Conservation (phyloP, 2,797 vertebrate genomes). For the Fistularia commersonii region DNA sequence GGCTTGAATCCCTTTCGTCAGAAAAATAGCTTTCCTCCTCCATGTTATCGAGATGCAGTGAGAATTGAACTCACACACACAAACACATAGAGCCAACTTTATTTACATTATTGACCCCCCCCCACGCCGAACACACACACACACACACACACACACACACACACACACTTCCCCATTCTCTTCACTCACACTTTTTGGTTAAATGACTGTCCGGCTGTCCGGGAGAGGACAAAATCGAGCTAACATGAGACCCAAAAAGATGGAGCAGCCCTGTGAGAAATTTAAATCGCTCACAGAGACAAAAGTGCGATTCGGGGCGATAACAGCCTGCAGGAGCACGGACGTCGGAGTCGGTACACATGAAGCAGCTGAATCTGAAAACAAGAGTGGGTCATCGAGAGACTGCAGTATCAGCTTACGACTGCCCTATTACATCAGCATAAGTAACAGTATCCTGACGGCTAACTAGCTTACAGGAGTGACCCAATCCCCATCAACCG, state of each 20-base stretch:
- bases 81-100: no score
- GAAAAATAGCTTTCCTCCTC: no score
- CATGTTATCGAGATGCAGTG: no score
- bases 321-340: slow-evolving; percentile 31
- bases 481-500: slow-evolving; percentile 61
- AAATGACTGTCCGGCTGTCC: no score
- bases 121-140: no score
- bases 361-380: slow-evolving; percentile 61
- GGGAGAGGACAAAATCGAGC: slow-evolving; percentile 17
- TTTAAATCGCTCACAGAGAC: slow-evolving; percentile 21
- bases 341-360: slow-evolving; percentile 27
- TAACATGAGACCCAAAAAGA: slow-evolving; percentile 20
- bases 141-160: no score
- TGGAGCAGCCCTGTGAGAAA: slow-evolving; percentile 18
- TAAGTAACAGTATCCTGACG: slow-evolving; percentile 71
- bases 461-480: slow-evolving; percentile 70
- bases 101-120: no score
- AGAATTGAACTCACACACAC: no score
- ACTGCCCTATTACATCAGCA: slow-evolving; percentile 72
- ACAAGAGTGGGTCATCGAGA: slow-evolving; percentile 63
- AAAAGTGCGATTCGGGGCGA: slow-evolving; percentile 33
- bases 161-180: no score
- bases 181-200: no score
- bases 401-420: slow-evolving; percentile 68
- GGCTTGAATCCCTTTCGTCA: no score